phyloP scores from a whole-genome alignment of 2,113 vertebrate species.

The Apeltes quadracus region DNA sequence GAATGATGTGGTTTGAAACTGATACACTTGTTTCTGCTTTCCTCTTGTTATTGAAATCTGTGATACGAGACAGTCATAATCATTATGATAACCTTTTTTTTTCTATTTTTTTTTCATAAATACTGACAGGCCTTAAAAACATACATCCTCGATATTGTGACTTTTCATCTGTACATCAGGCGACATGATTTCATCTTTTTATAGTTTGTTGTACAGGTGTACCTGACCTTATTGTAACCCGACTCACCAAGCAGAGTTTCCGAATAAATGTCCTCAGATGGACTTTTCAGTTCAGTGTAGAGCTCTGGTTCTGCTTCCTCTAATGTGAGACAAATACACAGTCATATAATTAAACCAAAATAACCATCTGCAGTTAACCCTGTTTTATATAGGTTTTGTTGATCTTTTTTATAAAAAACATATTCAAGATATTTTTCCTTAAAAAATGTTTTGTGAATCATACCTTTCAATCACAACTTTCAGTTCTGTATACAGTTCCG shows the following conservation, averaged over 20 bases:
- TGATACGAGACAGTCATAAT: too few species aligned
- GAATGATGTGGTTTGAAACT: not conserved
- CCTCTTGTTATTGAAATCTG: not conserved
- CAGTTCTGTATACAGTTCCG: too few species aligned
- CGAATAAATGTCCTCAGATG: conserved; percentile 68
- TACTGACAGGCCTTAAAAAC: not conserved
- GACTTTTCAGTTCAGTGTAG: conserved; percentile 45
- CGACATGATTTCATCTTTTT: not conserved
- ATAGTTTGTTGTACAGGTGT: conserved; percentile 1
- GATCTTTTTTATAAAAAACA: not conserved
- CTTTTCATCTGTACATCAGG: not conserved
- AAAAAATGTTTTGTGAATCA: not conserved
- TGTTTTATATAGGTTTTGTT: not conserved
- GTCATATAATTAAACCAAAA: not conserved
- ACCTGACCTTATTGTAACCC: conserved; percentile 38
- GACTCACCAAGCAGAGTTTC: not conserved
- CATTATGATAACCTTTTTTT: too few species aligned
- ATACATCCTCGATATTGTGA: too few species aligned
- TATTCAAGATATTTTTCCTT: not conserved
- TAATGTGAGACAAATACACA: conserved; percentile 42
- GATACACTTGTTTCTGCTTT: not conserved
- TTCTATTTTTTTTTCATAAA: not conserved
- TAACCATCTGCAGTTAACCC: not conserved
- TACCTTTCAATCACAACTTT: too few species aligned
- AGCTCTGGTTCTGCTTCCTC: conserved; percentile 40